These are phyloP conservation scores for Darevskia nairensis DNA, from an alignment of 2,797 vertebrate genomes.

Conservation along the genomic window DNA sequence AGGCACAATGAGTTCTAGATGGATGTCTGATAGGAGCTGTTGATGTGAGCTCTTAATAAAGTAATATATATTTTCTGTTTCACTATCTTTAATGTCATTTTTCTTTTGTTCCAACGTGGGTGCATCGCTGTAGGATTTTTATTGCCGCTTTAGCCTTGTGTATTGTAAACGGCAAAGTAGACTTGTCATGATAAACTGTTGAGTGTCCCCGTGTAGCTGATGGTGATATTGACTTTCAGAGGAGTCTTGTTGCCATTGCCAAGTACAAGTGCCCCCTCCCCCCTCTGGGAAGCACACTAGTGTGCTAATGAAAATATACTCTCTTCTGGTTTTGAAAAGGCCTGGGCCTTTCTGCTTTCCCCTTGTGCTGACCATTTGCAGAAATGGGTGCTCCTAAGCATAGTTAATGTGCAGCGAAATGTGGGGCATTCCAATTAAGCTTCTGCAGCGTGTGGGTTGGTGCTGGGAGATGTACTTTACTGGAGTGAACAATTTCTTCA, in stretches of 20 bases:
- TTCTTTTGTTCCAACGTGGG: neutral
- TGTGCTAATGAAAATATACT: neutral
- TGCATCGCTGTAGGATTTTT: slow-evolving; percentile 14
- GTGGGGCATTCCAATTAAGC: neutral
- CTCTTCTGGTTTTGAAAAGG: neutral
- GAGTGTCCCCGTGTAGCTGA: neutral
- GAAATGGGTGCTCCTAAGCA: neutral
- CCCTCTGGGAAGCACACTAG: neutral
- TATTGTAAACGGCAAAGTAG: neutral
- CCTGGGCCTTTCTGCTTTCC: neutral
- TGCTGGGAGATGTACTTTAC: neutral
- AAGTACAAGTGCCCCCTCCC: neutral
- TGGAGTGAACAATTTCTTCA: neutral
- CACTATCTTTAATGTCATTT: slow-evolving; percentile 32
- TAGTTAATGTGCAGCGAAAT: neutral
- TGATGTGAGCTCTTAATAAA: slow-evolving; percentile 47
- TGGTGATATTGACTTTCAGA: slow-evolving; percentile 32
- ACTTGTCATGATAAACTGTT: slow-evolving; percentile 1
- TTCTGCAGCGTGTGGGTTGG: neutral
- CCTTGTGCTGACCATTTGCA: slow-evolving; percentile 1
- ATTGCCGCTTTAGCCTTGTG: slow-evolving; percentile 30
- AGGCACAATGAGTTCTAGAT: neutral
- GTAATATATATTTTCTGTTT: slow-evolving; percentile 21
- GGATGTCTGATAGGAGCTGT: neutral
- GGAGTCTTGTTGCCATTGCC: neutral